Evolutionary conservation across 2,113 vertebrate genomes (phyloP).

Genomic region (Chlamydotis undulata): DNA sequence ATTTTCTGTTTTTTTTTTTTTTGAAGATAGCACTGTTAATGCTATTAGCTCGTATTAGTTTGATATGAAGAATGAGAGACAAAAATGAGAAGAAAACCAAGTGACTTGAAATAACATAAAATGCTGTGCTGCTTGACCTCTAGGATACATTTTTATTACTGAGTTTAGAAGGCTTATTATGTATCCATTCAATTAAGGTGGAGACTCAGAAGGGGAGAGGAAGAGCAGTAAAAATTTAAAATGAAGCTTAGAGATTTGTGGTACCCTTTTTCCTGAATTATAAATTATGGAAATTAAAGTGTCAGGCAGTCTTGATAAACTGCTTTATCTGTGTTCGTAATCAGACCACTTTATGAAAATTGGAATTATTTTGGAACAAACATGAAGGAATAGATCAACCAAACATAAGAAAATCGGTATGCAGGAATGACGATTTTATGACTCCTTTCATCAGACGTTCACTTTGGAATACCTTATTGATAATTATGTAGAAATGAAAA

Average conservation of each 20-base stretch:
- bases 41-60: neutral
- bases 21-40: neutral
- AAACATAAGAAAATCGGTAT: neutral
- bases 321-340: neutral
- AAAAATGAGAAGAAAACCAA: neutral
- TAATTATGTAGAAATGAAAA: neutral
- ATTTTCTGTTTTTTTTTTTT: neutral
- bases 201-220: neutral
- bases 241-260: conserved; percentile 13
- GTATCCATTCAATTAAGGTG: conserved; percentile 27
- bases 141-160: neutral
- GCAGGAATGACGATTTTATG: conserved; percentile 18
- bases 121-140: neutral
- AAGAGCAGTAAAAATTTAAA: conserved; percentile 43
- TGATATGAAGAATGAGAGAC: neutral
- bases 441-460: neutral
- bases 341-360: conserved; percentile 19
- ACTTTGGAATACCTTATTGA: neutral
- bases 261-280: neutral
- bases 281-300: neutral
- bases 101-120: neutral
- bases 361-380: neutral
- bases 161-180: neutral
- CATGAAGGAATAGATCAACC: neutral
- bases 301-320: neutral